A percentile compares a stretch with the other conserved stretches of the same genome.
Conservation (phyloP, 2,113 vertebrate species). For the Triplophysa siluroides region DNA sequence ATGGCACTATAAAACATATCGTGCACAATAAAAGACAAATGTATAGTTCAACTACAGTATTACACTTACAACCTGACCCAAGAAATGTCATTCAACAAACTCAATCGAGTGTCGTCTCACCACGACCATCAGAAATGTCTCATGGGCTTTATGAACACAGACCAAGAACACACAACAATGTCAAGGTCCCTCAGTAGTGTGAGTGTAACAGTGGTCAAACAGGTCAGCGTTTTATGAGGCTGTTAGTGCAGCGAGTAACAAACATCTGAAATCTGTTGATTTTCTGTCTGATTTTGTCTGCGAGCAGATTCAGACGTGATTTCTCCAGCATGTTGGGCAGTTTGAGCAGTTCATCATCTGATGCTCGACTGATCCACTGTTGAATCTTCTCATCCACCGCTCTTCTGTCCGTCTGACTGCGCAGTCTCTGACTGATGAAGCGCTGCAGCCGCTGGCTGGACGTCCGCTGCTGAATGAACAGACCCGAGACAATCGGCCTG, state of each 20-base stretch:
- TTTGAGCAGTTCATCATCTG: neutral
- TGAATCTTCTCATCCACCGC: neutral
- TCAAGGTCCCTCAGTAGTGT: no score
- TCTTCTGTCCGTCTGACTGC: neutral
- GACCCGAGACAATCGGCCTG: slow-evolving; percentile 3
- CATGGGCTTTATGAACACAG: no score
- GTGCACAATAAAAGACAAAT: no score
- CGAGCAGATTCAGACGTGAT: neutral
- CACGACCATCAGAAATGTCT: no score
- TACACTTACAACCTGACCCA: no score
- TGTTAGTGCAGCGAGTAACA: neutral
- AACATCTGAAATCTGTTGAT: neutral
- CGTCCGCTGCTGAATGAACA: neutral
- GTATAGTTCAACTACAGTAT: no score
- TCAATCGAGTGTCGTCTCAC: no score
- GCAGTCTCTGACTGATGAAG: neutral
- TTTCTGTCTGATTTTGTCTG: neutral
- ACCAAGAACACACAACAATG: no score
- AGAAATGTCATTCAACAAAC: no score
- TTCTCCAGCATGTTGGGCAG: neutral
- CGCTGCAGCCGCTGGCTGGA: neutral
- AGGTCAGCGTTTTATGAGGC: no score
- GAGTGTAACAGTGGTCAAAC: no score
- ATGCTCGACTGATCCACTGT: neutral
- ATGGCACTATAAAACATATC: no score